Base-by-base conservation (phyloP, 2,888 invertebrate genomes). In the Rhyacophila evoluta region DNA sequence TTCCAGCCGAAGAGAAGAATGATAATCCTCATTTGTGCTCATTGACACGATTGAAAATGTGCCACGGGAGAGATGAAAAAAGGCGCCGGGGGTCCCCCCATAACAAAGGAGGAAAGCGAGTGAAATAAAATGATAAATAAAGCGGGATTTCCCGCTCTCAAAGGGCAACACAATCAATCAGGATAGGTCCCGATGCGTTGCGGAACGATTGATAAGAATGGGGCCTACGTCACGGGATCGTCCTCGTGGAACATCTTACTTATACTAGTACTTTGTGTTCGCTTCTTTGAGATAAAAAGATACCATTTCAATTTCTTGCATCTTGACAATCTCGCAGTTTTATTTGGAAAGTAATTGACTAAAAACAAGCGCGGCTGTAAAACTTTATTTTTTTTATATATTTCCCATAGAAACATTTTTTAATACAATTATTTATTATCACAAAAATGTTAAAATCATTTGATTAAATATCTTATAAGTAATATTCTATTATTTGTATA, bases 101-200 rank as follows among this genome's bases (percentile, higher is more conserved):
- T 55, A 19, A 55, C 55, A 55, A 55, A 55, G 55, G 10, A 55
- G 55, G 1, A 25, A 55, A 55, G 8, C 55, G 55, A 55, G 55
- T 55, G 55, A 55, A 55, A 55, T 73, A 55, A 74, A 75, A 67
- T 72, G 75, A 75, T 74, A 78, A 78, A 78, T 78, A 78, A 78
- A 72, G 71, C n/a, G 39, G 38, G 78, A 70, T 55, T 67, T 72
- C 75, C 37, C 68, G 73, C 29, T 67, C 39, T 75, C 71, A 36
- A 36, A 71, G 72, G 74, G 70, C 71, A 72, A 15, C 37, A 37
- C 72, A 74, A 78, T 78, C 78, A 78, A 78, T 78, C 78, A 78
- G 75, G 78, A 78, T 78, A 78, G 55, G 25, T 25, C 55, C 19
- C 19, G 19, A 19, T 19, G 55, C 55, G 25, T 55, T 55, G 55